Evolutionary conservation across 2,797 vertebrate species (phyloP).

Genomic region (Ispidina lecontei): DNA sequence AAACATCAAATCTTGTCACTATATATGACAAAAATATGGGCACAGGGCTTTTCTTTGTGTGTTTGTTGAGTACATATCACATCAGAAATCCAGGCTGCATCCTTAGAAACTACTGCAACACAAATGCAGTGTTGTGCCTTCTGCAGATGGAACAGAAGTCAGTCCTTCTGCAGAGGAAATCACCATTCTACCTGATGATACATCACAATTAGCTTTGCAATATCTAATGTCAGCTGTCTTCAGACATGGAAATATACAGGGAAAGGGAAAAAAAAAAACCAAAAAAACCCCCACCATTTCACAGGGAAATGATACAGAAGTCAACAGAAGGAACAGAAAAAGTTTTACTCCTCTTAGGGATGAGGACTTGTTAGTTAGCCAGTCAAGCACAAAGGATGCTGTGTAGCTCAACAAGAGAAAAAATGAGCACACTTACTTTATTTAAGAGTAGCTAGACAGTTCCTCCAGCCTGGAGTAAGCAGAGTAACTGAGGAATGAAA

Average conservation of each 20-base stretch:
- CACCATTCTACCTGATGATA: background rate
- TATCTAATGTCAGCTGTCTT: conserved; percentile 6
- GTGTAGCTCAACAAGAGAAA: background rate
- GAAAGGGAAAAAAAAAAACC: background rate
- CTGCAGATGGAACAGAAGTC: background rate
- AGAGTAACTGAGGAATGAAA: background rate
- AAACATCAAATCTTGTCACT: background rate
- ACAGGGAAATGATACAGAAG: background rate
- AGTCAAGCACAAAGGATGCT: background rate
- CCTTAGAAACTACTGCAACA: background rate
- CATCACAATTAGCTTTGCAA: background rate
- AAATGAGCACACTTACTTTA: rapidly evolving
- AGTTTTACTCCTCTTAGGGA: background rate
- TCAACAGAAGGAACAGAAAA: background rate
- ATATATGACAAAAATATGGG: background rate
- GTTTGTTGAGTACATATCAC: background rate
- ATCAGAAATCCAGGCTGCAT: background rate
- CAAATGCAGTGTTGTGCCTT: background rate
- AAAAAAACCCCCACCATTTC: background rate
- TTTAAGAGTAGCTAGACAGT: background rate
- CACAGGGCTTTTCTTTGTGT: background rate
- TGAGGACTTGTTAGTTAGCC: background rate
- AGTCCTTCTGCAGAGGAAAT: background rate
- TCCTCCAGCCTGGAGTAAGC: background rate
- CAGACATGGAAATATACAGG: background rate